Conservation (phyloP, 2,888 invertebrate species). For the Zelleria hepariella region DNA sequence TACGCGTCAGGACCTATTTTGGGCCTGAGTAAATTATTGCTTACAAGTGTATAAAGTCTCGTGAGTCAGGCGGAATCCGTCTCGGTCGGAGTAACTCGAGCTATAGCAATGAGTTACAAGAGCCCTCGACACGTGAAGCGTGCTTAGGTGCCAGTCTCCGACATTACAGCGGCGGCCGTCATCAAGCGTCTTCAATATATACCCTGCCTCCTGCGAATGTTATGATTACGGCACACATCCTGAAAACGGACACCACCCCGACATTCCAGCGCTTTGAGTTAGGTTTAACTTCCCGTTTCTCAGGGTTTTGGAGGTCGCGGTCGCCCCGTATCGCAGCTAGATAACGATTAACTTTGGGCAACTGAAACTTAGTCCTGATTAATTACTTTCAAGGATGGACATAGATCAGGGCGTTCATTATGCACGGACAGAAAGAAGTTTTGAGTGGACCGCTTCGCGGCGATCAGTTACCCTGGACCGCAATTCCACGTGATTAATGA, state of each 20-base stretch:
- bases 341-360: not conserved
- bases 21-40: constrained; percentile 1
- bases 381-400: not conserved
- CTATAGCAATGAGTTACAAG: constrained; percentile 2
- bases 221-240: not conserved
- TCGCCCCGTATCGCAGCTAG: not conserved
- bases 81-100: not conserved
- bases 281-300: not conserved
- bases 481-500: constrained; percentile 23
- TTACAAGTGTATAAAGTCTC: not conserved
- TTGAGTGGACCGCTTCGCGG: constrained; percentile 12
- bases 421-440: constrained; percentile 12
- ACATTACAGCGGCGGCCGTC: not conserved
- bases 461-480: constrained; percentile 14
- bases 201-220: not conserved
- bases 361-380: not conserved
- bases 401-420: not conserved
- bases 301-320: not conserved
- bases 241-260: not conserved
- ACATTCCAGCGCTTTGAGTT: not conserved
- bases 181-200: not conserved
- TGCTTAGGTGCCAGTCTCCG: not conserved
- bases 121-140: not conserved
- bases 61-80: not conserved
- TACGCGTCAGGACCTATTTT: not conserved